A percentile compares a stretch with the other conserved stretches of the same genome.
Conservation (phyloP, 1,140 invertebrate species). For the Bombus sylvicola region DNA sequence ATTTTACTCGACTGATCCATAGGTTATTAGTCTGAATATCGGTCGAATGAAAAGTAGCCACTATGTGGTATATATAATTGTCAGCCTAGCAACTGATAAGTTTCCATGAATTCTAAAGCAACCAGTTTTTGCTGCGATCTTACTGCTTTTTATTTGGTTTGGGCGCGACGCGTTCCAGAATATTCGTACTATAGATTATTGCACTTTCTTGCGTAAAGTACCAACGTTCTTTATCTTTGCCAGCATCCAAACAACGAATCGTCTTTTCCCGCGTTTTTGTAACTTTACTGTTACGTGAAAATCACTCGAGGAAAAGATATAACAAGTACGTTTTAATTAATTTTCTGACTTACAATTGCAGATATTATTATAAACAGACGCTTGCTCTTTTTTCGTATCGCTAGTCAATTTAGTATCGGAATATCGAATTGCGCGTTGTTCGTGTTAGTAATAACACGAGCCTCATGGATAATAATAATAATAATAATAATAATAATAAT, state of each 20-base stretch:
- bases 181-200: neutral
- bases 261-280: neutral
- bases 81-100: constrained; percentile 22
- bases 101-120: constrained; percentile 17
- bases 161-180: neutral
- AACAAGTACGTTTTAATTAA: too few species aligned
- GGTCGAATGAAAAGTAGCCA: constrained; percentile 32
- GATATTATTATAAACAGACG: too few species aligned
- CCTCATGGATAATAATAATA: too few species aligned
- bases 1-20: neutral
- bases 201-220: neutral
- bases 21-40: neutral
- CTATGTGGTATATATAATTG: neutral
- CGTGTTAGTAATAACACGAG: too few species aligned
- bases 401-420: too few species aligned
- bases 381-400: too few species aligned
- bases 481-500: too few species aligned
- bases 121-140: constrained; percentile 42
- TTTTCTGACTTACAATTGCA: too few species aligned
- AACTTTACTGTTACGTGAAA: too few species aligned
- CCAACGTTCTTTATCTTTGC: neutral
- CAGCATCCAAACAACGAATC: neutral
- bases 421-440: too few species aligned
- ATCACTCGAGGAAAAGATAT: too few species aligned
- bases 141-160: neutral